Base-by-base conservation (phyloP, 2,888 invertebrate species). In the Lochmaea capreae region DNA sequence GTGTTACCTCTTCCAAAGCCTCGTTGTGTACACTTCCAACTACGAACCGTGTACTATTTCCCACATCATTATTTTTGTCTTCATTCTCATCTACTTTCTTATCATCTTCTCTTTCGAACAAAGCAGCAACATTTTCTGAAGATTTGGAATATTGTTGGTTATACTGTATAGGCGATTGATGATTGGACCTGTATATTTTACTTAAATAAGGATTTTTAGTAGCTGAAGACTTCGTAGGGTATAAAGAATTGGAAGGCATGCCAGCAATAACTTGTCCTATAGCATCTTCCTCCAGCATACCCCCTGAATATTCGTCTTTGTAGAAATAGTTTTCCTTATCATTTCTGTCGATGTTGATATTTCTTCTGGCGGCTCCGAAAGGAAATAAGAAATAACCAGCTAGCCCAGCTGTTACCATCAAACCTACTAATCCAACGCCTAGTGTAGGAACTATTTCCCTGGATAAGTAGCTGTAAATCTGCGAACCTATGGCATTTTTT, bases 361-460 rank as follows among this genome's bases (percentile, higher is more conserved):
- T 92, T 77, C 93, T 88, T 71, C 93, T 87, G 0, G 92, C 90
- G 9, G 91, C 90, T 1, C 92, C 89, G 77, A 94, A 93, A 5
- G 94, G 94, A 87, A 94, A 94, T 22, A 94, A 87, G 84, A 94
- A 93, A 80, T 94, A 93, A 69, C 93, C 93, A 46, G 94, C 94
- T 49, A 94, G 85, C 2, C 94, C 94, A 2, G 93, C 92, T 54
- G 93, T 90, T 74, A 94, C 90, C 75, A 94, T 92, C 58, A 94
- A 85, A 1, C 94, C 94, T 12, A 94, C 91, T 22, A 94, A 87
- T 80, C 94, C 94, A 0, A 94, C 92, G 0, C 94, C 94, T 22
- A 94, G 93, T 43, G 93, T 93, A 0, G 94, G 94, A 92, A 94
- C 94, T 0, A 94, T 92, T 88, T 94, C 94, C 79, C 94, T 89